phyloP scores from a whole-genome alignment of 2,888 invertebrate genomes.

The Mystacides longicornis region DNA sequence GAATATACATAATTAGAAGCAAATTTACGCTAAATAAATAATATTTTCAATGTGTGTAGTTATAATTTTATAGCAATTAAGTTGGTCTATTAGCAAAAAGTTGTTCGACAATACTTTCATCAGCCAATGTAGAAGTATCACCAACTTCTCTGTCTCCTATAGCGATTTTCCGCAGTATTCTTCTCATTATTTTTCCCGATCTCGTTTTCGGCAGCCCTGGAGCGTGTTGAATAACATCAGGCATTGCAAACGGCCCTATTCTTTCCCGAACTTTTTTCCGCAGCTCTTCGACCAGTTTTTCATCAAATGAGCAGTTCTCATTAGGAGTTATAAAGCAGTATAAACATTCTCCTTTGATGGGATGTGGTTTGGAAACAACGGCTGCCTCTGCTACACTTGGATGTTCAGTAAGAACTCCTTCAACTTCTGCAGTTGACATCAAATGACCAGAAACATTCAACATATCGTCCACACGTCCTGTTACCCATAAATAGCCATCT shows the following conservation, averaged over 20 bases:
- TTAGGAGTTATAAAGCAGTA: slow-evolving; percentile 96
- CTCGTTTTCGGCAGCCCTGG: slow-evolving; percentile 93
- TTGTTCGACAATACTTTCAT: slow-evolving; percentile 77
- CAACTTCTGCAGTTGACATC: slow-evolving; percentile 94
- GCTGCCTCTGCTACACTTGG: slow-evolving; percentile 86
- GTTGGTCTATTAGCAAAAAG: slow-evolving; percentile 65
- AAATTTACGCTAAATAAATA: neutral
- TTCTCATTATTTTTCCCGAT: slow-evolving; percentile 97
- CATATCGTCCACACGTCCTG: slow-evolving; percentile 97
- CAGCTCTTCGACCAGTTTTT: slow-evolving; percentile 61
- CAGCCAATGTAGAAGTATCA: slow-evolving; percentile 90
- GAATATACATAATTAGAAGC: no score
- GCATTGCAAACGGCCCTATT: slow-evolving; percentile 94
- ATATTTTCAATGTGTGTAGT: no score
- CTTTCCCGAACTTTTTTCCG: slow-evolving; percentile 76
- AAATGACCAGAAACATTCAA: slow-evolving; percentile 97
- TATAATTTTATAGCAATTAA: no score
- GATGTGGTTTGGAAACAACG: slow-evolving; percentile 90
- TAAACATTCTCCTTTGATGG: slow-evolving; percentile 92
- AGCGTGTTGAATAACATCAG: slow-evolving; percentile 90
- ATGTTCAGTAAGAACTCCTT: slow-evolving; percentile 74
- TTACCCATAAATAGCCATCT: slow-evolving; percentile 95
- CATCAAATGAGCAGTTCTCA: slow-evolving; percentile 63
- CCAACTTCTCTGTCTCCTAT: slow-evolving; percentile 83
- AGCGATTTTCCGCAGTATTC: slow-evolving; percentile 90